Base-by-base conservation (phyloP, 2,113 vertebrate species). In the Cyanistes caeruleus region DNA sequence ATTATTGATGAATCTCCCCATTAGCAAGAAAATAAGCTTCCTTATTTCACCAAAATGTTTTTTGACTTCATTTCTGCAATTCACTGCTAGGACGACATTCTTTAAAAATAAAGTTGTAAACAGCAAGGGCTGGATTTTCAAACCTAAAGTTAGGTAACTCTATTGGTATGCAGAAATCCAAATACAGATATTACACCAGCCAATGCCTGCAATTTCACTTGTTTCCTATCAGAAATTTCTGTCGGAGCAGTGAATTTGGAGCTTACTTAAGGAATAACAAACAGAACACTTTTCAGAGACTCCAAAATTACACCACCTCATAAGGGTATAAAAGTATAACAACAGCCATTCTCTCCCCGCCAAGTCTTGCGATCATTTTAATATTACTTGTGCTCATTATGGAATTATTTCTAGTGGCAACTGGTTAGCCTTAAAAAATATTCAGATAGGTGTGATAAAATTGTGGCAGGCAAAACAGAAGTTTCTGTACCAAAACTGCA, bases 321-420 rank as follows among this genome's bases (percentile, higher is more conserved):
- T 33, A 44, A 60, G 30, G 17, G 19, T 31, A 48, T 39, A 43
- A 18, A 84, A 51, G 11, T 22, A 69, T 14, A 63, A 77, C 41
- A 39, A 68, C 21, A 56, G 8, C 1, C 2, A 43, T 5, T 43
- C 13, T 1, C 12, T 2, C 3, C 3, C 0, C 3, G 0, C 0
- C 11, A 33, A 51, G 35, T 63, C 35, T 60, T 79, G 49, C 27
- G 23, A 24, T 27, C 5, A 51, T 58, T 84, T 90, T 78, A 81
- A 6, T 62, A 51, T 39, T 63, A 41, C 30, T 55, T 58, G 18
- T 80, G 39, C 60, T 90, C 83, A 77, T 46, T 76, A 62, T 2
- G 7, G 39, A 84, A 78, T 43, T 93, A 51, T 51, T 87, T 74
- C 48, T 28, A 35, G 16, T 14, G 9, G 35, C 43, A 95, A 84